These are phyloP conservation scores for Smutsia temminckii DNA, from an alignment of 2,797 vertebrate species.

Conservation along the genomic window DNA sequence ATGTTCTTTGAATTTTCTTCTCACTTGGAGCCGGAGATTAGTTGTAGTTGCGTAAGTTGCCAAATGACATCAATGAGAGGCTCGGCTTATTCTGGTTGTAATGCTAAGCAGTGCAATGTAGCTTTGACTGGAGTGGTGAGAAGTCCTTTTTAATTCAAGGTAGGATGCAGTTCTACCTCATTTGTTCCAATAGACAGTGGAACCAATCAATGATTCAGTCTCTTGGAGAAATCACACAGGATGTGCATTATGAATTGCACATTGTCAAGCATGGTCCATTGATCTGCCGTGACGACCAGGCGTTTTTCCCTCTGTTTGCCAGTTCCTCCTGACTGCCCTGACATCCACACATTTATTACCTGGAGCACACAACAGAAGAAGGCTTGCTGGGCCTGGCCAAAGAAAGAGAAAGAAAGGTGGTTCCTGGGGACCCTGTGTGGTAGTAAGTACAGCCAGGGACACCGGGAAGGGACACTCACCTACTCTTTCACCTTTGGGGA, in stretches of 20 bases:
- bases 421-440: neutral
- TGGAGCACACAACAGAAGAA: neutral
- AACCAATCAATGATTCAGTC: neutral
- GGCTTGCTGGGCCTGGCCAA: neutral
- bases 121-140: neutral
- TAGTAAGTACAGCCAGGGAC: neutral
- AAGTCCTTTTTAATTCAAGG: neutral
- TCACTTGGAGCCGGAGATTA: neutral
- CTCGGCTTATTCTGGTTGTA: neutral
- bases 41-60: neutral
- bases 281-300: neutral
- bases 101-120: neutral
- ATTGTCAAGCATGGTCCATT: neutral
- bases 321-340: neutral
- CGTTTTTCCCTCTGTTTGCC: neutral
- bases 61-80: neutral
- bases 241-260: neutral
- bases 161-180: neutral
- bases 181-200: neutral
- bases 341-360: neutral
- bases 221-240: neutral
- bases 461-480: neutral
- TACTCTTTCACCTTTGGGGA: neutral
- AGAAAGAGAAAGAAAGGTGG: neutral
- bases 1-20: neutral